Conservation (phyloP, 1,140 invertebrate genomes). For the Pseudomyrmex flavicornis region DNA sequence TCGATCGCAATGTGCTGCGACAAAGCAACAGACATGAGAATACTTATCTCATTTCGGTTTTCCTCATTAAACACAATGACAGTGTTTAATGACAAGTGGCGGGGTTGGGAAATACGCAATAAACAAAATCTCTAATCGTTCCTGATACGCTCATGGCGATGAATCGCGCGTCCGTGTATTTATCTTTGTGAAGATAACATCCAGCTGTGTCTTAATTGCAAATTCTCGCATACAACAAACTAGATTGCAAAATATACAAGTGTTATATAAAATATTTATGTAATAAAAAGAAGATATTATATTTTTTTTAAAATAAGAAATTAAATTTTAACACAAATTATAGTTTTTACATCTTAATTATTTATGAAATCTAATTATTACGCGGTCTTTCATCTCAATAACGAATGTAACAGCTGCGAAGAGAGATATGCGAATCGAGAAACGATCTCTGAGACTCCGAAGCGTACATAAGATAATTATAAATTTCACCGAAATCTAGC, state of each 20-base stretch:
- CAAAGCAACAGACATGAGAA: slow-evolving; percentile 57
- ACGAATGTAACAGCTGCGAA: slow-evolving; percentile 37
- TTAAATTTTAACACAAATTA: too few species aligned
- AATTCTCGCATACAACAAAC: too few species aligned
- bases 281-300: too few species aligned
- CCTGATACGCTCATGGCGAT: not conserved
- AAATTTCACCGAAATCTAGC: slow-evolving; percentile 72
- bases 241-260: too few species aligned
- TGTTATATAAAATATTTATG: too few species aligned
- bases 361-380: not conserved
- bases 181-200: not conserved
- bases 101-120: slow-evolving; percentile 47
- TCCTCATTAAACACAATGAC: slow-evolving; percentile 74
- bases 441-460: not conserved
- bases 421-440: slow-evolving; percentile 30
- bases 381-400: slow-evolving; percentile 1
- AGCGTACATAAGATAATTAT: slow-evolving; percentile 63
- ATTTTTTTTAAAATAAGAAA: too few species aligned
- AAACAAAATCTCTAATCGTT: slow-evolving; percentile 40
- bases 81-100: slow-evolving; percentile 62
- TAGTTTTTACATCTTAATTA: too few species aligned
- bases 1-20: slow-evolving; percentile 25
- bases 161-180: not conserved
- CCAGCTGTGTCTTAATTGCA: not conserved
- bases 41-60: slow-evolving; percentile 72